phyloP scores from a whole-genome alignment of 2,113 vertebrate species.

The Mungos mungo region DNA sequence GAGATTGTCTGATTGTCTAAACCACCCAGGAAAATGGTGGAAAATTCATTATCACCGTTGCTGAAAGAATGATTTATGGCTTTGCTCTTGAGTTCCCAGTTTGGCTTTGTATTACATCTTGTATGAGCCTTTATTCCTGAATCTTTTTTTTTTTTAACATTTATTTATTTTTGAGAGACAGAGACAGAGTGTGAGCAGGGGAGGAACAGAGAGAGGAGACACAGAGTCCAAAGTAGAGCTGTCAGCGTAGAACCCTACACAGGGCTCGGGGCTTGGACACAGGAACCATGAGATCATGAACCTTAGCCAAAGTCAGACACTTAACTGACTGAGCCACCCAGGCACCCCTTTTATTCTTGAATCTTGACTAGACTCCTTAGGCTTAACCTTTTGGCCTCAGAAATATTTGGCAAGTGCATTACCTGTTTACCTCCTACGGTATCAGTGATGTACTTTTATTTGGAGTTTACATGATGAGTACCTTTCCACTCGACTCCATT shows the following conservation, averaged over 20 bases:
- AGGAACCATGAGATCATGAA: no score
- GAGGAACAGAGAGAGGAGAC: no score
- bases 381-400: background rate
- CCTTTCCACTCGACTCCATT: background rate
- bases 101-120: background rate
- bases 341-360: background rate
- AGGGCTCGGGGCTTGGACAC: no score
- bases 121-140: background rate
- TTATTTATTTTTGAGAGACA: no score
- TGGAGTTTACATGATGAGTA: background rate
- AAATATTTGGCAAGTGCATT: background rate
- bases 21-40: background rate
- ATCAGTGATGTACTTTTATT: background rate
- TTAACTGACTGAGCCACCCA: no score
- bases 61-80: background rate
- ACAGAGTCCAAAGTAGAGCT: no score
- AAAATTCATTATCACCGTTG: background rate
- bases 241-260: no score
- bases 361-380: background rate
- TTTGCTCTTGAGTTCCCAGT: constrained; percentile 28
- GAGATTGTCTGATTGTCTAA: background rate
- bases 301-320: no score
- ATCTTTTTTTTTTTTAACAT: background rate
- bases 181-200: no score
- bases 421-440: background rate